Conservation (phyloP, 2,113 vertebrate genomes). For the Lepus timidus region DNA sequence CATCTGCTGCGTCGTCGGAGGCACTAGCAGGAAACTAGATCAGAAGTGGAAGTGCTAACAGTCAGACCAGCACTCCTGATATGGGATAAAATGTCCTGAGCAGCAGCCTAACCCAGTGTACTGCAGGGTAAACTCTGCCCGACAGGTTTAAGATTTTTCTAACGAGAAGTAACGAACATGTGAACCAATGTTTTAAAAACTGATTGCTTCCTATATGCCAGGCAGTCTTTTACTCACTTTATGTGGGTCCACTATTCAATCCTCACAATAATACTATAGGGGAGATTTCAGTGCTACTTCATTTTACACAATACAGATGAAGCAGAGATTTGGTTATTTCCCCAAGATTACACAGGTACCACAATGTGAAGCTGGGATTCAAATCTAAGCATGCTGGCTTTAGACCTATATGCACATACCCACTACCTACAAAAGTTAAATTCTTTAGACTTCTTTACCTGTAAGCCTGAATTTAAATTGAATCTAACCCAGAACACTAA, state of each 20-base stretch:
- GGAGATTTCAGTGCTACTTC: neutral
- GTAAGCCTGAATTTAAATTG: constrained; percentile 34
- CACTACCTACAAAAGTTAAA: constrained; percentile 10
- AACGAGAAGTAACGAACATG: neutral
- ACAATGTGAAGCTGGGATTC: neutral
- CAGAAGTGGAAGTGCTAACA: too few species aligned
- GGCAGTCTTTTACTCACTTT: neutral
- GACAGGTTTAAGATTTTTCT: neutral
- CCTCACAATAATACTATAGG: neutral
- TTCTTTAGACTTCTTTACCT: neutral
- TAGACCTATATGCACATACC: neutral
- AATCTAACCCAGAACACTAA: neutral
- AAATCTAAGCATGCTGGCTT: neutral
- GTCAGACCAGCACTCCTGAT: too few species aligned
- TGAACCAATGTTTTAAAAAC: neutral
- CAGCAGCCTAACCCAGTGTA: too few species aligned
- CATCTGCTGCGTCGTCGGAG: too few species aligned
- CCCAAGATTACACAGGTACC: neutral
- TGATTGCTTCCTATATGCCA: neutral
- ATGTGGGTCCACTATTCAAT: neutral
- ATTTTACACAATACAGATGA: neutral
- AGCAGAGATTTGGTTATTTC: neutral
- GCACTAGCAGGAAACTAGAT: too few species aligned
- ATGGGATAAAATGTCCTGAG: too few species aligned
- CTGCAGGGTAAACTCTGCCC: neutral